A percentile compares a stretch with the other conserved stretches of the same genome.
phyloP scores from a whole-genome alignment of 2,888 invertebrate species.

The Falcaria lacertinaria region DNA sequence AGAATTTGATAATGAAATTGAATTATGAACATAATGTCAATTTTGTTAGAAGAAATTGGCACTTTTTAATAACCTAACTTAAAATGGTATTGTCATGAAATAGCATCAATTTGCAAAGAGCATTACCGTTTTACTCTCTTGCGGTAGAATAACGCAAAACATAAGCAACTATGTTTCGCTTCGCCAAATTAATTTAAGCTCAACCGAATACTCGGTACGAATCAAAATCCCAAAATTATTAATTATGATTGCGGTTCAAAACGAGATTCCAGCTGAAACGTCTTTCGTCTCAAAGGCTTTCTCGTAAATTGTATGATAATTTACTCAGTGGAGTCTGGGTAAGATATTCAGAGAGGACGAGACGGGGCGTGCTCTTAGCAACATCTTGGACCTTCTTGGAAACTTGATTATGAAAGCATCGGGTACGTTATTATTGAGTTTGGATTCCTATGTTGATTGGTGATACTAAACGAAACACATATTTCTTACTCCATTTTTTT shows the following conservation, averaged over 20 bases:
- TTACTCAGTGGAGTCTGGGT: conserved; percentile 38
- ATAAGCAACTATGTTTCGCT: not conserved
- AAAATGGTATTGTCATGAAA: too few relatives aligned
- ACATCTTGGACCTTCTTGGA: conserved; percentile 61
- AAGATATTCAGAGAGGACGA: conserved; percentile 56
- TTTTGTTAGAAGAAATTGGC: too few relatives aligned
- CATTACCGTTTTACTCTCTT: too few relatives aligned
- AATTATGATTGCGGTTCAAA: conserved; percentile 6
- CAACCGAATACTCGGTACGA: not conserved
- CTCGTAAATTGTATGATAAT: conserved; percentile 64
- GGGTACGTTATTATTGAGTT: too few relatives aligned
- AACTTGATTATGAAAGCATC: conserved; percentile 65
- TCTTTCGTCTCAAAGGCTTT: conserved; percentile 29
- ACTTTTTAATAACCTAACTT: too few relatives aligned
- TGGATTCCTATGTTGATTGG: too few relatives aligned
- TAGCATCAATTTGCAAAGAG: too few relatives aligned
- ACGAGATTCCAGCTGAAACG: conserved; percentile 22
- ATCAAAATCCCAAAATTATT: not conserved
- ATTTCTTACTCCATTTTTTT: too few relatives aligned
- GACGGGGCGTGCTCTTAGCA: conserved; percentile 50
- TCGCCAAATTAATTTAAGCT: not conserved
- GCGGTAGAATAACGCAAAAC: too few relatives aligned
- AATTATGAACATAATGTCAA: too few relatives aligned
- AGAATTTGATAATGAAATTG: too few relatives aligned
- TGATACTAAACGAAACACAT: too few relatives aligned